Percentiles rank a stretch among this genome's conserved stretches.
Conservation (phyloP, 2,888 invertebrate genomes). For the Pollenia amentaria region DNA sequence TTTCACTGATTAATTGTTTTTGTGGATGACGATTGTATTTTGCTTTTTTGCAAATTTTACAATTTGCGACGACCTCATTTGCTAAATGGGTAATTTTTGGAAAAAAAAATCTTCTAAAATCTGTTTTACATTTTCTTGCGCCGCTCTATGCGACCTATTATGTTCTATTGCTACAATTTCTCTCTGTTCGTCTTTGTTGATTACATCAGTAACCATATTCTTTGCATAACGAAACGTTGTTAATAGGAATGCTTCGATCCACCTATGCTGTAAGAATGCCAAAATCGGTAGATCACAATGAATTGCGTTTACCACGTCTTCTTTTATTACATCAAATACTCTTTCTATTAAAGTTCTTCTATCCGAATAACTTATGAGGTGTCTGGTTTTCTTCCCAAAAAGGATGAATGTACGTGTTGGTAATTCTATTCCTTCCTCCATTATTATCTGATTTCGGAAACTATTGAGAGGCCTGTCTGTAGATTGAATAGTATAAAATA, state of each 20-base stretch:
- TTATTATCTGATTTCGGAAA: conserved; percentile 35
- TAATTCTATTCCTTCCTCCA: not conserved
- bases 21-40: conserved; percentile 74
- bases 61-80: conserved; percentile 55
- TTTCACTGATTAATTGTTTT: conserved; percentile 59
- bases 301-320: conserved; percentile 57
- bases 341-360: conserved; percentile 34
- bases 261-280: conserved; percentile 47
- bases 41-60: conserved; percentile 63
- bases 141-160: conserved; percentile 67
- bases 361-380: conserved; percentile 39
- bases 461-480: too few species aligned
- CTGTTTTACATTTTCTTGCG: conserved; percentile 73
- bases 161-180: not conserved
- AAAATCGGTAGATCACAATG: conserved; percentile 22
- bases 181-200: conserved; percentile 22
- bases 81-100: conserved; percentile 51
- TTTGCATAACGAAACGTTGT: conserved; percentile 64
- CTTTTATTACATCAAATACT: conserved; percentile 33
- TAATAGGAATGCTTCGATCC: conserved; percentile 42
- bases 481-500: conserved; percentile 1
- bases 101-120: conserved; percentile 70
- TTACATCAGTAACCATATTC: conserved; percentile 15
- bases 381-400: conserved; percentile 1
- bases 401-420: not conserved